Conservation (phyloP, 2,113 vertebrate species). For the Oriolus oriolus region DNA sequence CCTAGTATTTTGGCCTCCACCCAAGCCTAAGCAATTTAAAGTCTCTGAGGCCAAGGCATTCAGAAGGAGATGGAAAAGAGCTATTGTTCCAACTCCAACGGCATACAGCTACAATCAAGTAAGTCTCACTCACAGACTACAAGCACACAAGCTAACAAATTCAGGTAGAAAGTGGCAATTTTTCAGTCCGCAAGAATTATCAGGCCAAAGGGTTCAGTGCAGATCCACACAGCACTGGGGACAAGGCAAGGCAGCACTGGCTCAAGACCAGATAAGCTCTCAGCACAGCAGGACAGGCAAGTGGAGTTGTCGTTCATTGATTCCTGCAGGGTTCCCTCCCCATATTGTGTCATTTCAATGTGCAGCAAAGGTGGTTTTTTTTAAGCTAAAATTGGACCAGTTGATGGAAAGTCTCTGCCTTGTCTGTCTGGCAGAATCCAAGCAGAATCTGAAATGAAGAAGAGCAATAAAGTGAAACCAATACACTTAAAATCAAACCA, state of each 20-base stretch:
- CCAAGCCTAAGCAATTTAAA: conserved; percentile 79
- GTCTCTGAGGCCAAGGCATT: conserved; percentile 73
- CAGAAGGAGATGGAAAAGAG: conserved; percentile 70
- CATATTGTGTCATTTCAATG: conserved; percentile 77
- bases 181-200: conserved; percentile 77
- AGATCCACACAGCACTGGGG: conserved; percentile 78
- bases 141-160: conserved; percentile 87
- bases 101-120: conserved; percentile 80
- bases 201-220: conserved; percentile 75
- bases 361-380: conserved; percentile 95
- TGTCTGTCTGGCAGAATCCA: conserved; percentile 95
- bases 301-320: conserved; percentile 67
- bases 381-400: conserved; percentile 99
- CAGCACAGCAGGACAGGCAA: conserved; percentile 78
- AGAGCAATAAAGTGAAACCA: not conserved
- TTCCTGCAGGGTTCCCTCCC: conserved; percentile 71
- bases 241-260: conserved; percentile 84
- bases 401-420: conserved; percentile 97
- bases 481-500: not conserved
- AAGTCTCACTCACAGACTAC: conserved; percentile 86
- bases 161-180: conserved; percentile 80
- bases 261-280: conserved; percentile 73
- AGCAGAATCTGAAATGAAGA: conserved; percentile 84
- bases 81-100: conserved; percentile 67
- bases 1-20: conserved; percentile 75